phyloP scores from a whole-genome alignment of 2,888 invertebrate genomes.

The Drosophila tripunctata region DNA sequence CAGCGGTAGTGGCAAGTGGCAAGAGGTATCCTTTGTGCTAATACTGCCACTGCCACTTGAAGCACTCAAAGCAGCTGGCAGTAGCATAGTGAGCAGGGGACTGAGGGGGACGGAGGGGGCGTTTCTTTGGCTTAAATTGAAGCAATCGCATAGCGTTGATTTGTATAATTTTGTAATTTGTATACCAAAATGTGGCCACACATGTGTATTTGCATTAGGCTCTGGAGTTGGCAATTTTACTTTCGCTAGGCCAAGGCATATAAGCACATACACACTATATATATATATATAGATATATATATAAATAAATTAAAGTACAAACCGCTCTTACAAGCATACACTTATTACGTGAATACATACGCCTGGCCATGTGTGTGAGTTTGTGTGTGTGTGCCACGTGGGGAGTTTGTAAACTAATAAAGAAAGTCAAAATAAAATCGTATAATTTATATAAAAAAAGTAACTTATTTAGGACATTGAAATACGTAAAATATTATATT shows the following conservation, averaged over 20 bases:
- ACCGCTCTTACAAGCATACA: background rate
- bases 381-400: background rate
- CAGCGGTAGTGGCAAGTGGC: slow-evolving; percentile 1
- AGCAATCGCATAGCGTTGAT: slow-evolving; percentile 79
- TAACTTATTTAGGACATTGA: background rate
- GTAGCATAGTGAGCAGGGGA: background rate
- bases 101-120: slow-evolving; percentile 6
- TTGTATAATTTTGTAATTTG: slow-evolving; percentile 80
- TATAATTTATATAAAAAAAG: background rate
- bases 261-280: background rate
- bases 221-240: slow-evolving; percentile 57
- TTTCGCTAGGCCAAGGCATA: slow-evolving; percentile 42
- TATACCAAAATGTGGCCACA: slow-evolving; percentile 78
- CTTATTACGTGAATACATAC: background rate
- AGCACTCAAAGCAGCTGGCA: slow-evolving; percentile 44
- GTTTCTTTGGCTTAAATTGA: slow-evolving; percentile 65
- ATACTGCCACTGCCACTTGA: slow-evolving; percentile 46
- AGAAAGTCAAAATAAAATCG: background rate
- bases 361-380: background rate
- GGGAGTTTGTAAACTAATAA: slow-evolving; percentile 17
- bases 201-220: slow-evolving; percentile 55
- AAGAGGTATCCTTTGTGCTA: slow-evolving; percentile 43
- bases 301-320: slow-evolving; percentile 74
- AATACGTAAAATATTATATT: background rate
- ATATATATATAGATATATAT: slow-evolving; percentile 21